Conservation (phyloP, 1,140 invertebrate species). For the Dendroctonus valens region DNA sequence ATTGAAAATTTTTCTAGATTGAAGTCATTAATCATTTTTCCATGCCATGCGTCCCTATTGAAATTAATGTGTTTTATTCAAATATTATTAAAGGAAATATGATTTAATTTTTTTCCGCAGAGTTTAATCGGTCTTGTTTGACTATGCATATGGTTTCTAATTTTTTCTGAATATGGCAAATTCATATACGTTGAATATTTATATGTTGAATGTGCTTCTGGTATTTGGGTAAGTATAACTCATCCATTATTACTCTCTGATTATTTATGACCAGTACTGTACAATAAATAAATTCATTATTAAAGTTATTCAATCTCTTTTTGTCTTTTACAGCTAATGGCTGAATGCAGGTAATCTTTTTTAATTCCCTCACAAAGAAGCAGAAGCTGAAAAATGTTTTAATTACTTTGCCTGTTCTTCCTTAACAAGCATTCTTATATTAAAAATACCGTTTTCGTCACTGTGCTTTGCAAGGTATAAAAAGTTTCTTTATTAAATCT, state of each 20-base stretch:
- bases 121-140: too few species aligned
- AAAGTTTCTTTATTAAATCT: conserved; percentile 27
- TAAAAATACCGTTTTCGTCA: conserved; percentile 26
- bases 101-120: too few species aligned
- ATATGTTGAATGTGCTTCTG: too few species aligned
- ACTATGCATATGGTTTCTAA: too few species aligned
- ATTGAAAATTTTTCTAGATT: conserved; percentile 29
- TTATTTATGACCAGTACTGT: too few species aligned
- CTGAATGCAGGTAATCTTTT: neutral
- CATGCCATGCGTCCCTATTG: conserved; percentile 12
- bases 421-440: conserved; percentile 18
- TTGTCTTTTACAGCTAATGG: too few species aligned
- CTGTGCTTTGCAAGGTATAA: conserved; percentile 13
- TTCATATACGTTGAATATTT: too few species aligned
- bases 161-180: too few species aligned
- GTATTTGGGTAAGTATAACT: too few species aligned
- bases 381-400: conserved; percentile 4
- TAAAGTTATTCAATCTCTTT: too few species aligned
- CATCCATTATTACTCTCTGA: too few species aligned
- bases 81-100: conserved; percentile 23
- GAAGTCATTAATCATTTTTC: conserved; percentile 26
- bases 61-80: conserved; percentile 27
- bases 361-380: neutral
- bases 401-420: conserved; percentile 19
- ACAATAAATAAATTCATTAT: too few species aligned